These are phyloP conservation scores for Thalassaphorura encarpata DNA, from an alignment of 1,140 invertebrate genomes.

Conservation along the genomic window DNA sequence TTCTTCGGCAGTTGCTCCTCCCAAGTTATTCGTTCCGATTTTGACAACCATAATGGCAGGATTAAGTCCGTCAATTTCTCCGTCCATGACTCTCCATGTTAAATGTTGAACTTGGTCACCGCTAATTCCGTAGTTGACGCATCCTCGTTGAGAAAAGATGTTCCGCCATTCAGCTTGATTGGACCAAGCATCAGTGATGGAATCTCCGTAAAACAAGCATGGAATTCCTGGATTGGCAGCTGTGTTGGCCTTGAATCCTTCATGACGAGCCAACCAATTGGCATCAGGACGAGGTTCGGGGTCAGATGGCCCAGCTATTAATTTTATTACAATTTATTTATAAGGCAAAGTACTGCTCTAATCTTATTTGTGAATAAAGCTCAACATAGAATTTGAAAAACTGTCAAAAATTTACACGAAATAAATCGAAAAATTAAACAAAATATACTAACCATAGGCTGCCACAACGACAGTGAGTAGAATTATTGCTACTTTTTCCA, in stretches of 20 bases:
- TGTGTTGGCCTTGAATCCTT: background rate
- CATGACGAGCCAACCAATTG: background rate
- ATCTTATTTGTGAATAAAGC: too few relatives aligned
- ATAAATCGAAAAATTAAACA: too few relatives aligned
- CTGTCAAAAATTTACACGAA: too few relatives aligned
- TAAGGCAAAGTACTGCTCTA: too few relatives aligned
- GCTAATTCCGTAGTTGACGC: slow-evolving; percentile 50
- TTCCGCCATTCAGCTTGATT: too few relatives aligned
- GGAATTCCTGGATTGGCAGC: background rate
- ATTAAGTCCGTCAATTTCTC: slow-evolving; percentile 43
- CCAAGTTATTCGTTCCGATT: slow-evolving; percentile 22
- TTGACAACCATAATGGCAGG: slow-evolving; percentile 39
- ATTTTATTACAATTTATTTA: too few relatives aligned
- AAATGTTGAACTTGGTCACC: slow-evolving; percentile 50
- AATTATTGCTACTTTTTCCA: too few relatives aligned
- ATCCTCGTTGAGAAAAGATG: too few relatives aligned
- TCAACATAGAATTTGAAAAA: too few relatives aligned
- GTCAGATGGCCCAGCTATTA: background rate
- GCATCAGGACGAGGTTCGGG: background rate
- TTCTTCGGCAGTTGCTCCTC: background rate
- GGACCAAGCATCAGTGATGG: background rate
- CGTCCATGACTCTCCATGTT: slow-evolving; percentile 49
- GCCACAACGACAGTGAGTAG: too few relatives aligned
- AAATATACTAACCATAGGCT: too few relatives aligned
- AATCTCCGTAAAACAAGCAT: background rate